Conservation (phyloP, 2,888 invertebrate species). For the Drosophila anceps region DNA sequence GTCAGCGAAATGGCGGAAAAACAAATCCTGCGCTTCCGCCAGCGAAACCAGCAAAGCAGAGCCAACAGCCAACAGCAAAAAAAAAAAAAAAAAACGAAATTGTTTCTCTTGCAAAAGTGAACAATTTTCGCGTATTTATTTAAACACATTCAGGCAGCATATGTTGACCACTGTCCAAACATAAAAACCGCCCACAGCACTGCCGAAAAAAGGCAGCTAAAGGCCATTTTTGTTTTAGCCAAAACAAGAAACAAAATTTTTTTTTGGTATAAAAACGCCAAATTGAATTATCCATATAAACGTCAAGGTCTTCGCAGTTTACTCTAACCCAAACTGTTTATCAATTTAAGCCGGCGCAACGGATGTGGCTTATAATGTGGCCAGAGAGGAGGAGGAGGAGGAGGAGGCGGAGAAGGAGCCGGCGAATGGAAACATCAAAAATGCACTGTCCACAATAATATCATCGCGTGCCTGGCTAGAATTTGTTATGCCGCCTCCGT, state of each 20-base stretch:
- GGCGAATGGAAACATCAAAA: constrained; percentile 72
- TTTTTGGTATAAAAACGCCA: no score
- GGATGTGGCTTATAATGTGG: constrained; percentile 78
- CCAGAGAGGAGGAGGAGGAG: constrained; percentile 2
- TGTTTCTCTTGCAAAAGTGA: constrained; percentile 68
- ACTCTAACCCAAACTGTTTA: constrained; percentile 58
- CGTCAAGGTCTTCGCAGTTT: constrained; percentile 58
- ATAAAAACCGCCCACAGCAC: constrained; percentile 17
- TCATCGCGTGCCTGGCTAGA: constrained; percentile 70
- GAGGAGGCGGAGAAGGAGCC: no score
- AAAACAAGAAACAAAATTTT: constrained; percentile 31
- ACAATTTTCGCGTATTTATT: constrained; percentile 80
- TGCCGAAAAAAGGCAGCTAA: constrained; percentile 59
- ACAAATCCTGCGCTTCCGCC: constrained; percentile 85
- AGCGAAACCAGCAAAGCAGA: constrained; percentile 41
- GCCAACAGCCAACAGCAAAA: constrained; percentile 14
- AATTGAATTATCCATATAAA: constrained; percentile 78
- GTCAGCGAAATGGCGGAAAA: constrained; percentile 80
- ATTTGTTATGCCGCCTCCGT: constrained; percentile 69
- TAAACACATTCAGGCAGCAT: constrained; percentile 75
- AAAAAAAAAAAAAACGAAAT: neutral
- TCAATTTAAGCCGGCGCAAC: constrained; percentile 79
- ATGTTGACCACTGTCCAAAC: constrained; percentile 62
- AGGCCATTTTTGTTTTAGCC: constrained; percentile 66
- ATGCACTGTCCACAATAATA: constrained; percentile 56